These are phyloP conservation scores for Chaetogeoica ovagalla DNA, from an alignment of 2,888 invertebrate genomes.

Conservation along the genomic window DNA sequence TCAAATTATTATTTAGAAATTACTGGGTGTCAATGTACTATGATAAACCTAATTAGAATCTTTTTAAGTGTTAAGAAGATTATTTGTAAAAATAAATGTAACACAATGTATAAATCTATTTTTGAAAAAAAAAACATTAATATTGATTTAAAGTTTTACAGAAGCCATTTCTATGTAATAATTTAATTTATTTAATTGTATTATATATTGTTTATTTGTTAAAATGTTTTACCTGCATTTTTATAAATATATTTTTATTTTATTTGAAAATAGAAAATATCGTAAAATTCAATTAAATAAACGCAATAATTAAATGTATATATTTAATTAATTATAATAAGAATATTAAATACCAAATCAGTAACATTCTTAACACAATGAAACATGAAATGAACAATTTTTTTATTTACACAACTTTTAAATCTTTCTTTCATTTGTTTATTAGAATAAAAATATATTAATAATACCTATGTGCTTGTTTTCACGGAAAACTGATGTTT, in stretches of 20 bases:
- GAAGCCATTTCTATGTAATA: constrained; percentile 45
- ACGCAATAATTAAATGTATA: too few species aligned
- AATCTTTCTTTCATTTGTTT: too few species aligned
- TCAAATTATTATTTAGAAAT: not conserved
- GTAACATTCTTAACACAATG: too few species aligned
- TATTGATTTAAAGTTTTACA: constrained; percentile 32
- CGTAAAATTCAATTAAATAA: too few species aligned
- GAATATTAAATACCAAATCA: too few species aligned
- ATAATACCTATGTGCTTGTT: too few species aligned
- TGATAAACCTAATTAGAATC: not conserved
- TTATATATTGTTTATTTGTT: constrained; percentile 22
- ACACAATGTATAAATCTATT: constrained; percentile 13
- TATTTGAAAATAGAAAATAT: too few species aligned
- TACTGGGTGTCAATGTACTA: not conserved
- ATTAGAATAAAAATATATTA: too few species aligned
- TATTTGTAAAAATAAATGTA: not conserved
- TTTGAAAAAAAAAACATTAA: not conserved
- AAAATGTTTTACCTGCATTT: not conserved
- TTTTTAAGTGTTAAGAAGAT: constrained; percentile 28
- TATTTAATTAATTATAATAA: too few species aligned
- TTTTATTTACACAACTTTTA: too few species aligned
- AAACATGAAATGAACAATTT: too few species aligned
- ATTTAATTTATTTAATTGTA: constrained; percentile 49
- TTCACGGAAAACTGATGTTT: too few species aligned
- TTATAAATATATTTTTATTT: not conserved